Base-by-base conservation (phyloP, 2,888 invertebrate species). In the Bombylius discolor region DNA sequence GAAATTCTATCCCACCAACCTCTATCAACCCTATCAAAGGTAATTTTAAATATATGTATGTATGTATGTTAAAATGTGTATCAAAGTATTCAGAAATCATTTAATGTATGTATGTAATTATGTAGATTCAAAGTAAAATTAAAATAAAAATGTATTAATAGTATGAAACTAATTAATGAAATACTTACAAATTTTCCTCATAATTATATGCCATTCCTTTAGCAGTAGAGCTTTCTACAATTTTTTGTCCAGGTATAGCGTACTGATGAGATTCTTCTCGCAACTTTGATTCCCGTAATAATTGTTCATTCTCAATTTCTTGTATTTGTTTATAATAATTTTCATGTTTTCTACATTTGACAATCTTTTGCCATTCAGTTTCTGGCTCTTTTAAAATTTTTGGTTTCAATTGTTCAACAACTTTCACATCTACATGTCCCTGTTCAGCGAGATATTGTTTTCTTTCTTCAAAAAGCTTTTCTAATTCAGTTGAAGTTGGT, bases 161-260 rank as follows among this genome's bases (percentile, higher is more conserved):
- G 1, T 7, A 7, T 36, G 34, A 36, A 52, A 23, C 1, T 23
- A 23, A 23, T 23, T 23, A 23, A 23, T 23, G 23, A 23, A 58
- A 58, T 64, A 84, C 89, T 87, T 80, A 92, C 92, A 92, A 76
- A 68, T 76, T 87, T 63, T 86, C 83, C 72, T 91, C 84, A 68
- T 92, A 92, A 71, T 83, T 84, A 65, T 88, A 85, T 1, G 92
- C 92, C 89, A 92, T 90, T 68, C 89, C 89, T 73, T 83, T 87
- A 47, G 91, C 85, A 61, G 88, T 75, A 5, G 89, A 87, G 67
- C 79, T 83, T 63, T 79, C 81, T 4, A 85, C 82, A 52, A 90
- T 76, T 68, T 87, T 88, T 60, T 91, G 89, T 6, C 91, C 90
- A 55, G 91, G 89, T 65, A 90, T 85, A 39, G 89, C 85, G 69